Base-by-base conservation (phyloP, 2,888 invertebrate species). In the Ischnura elegans region DNA sequence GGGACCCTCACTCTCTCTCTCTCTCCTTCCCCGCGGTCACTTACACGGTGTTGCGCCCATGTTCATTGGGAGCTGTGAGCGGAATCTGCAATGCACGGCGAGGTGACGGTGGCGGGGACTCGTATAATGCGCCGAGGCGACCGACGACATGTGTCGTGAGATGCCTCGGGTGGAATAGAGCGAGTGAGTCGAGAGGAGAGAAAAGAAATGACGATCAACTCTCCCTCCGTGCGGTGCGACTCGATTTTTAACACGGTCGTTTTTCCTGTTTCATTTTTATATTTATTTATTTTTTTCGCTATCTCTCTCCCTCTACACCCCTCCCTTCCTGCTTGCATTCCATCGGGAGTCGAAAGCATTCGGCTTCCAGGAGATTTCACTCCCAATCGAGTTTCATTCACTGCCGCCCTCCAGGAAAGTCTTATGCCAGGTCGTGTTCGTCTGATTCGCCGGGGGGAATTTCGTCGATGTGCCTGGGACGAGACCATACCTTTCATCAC, bases 11-110 rank as follows among this genome's bases (percentile, higher is more conserved):
- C 86, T n/a, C 45, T 8, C 0, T n/a, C 43, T 61, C 61, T 87
- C 43, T 61, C 90, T 61, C 43, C 61, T 13, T 19, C 51, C 90
- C 61, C 90, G 55, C 21, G 43, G 90, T 90, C 66, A 90, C 90
- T 90, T 90, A 90, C 61, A 90, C 61, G 90, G 90, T 90, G 90
- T 90, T 90, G 61, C 90, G 90, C 90, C 90, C 90, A 90, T 90
- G 90, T 90, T 90, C 90, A 90, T 90, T 45, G 90, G 90, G 61
- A 61, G 55, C 66, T 90, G 90, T 90, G 90, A 90, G 90, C 43
- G 43, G 90, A 90, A 90, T 90, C 90, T 90, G 90, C 90, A 90
- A 90, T 90, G 90, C 90, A 90, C 90, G 43, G 46, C 86, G 86
- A 86, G 86, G 86, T 21, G 45, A 86, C 10, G 46, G 45, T 3